phyloP scores from a whole-genome alignment of 2,113 vertebrate species.

The Anhinga anhinga region DNA sequence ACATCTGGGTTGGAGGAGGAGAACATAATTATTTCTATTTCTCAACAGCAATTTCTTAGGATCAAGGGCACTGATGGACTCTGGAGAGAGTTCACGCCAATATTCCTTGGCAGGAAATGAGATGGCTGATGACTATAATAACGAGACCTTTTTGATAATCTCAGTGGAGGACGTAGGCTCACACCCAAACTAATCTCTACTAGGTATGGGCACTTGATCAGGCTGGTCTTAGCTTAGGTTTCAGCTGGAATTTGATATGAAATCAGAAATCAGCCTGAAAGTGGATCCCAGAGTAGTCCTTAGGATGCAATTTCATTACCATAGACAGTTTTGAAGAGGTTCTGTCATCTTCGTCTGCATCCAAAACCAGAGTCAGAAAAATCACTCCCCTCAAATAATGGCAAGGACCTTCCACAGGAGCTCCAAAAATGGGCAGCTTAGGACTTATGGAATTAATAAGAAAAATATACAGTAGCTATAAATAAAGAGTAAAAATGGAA shows the following conservation, averaged over 20 bases:
- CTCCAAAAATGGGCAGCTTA: background rate
- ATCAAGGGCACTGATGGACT: slow-evolving; percentile 63
- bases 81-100: slow-evolving; percentile 56
- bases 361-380: background rate
- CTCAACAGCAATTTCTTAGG: slow-evolving; percentile 63
- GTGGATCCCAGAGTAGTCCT: background rate
- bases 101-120: slow-evolving; percentile 61
- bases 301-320: background rate
- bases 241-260: background rate
- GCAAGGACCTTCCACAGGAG: background rate
- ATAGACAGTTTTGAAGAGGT: background rate
- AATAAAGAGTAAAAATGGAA: background rate
- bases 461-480: background rate
- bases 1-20: slow-evolving; percentile 57
- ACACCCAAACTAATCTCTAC: background rate
- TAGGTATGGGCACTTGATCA: background rate
- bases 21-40: slow-evolving; percentile 65
- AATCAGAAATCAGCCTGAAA: background rate
- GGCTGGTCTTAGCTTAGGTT: background rate
- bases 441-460: background rate
- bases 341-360: background rate
- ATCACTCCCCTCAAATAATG: background rate
- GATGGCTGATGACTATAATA: slow-evolving; percentile 55
- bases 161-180: slow-evolving; percentile 30
- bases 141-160: slow-evolving; percentile 34